Percentiles rank a stretch among this genome's conserved stretches.
Evolutionary conservation across 2,888 invertebrate genomes (phyloP).

Genomic region (Lucinisca nassula): DNA sequence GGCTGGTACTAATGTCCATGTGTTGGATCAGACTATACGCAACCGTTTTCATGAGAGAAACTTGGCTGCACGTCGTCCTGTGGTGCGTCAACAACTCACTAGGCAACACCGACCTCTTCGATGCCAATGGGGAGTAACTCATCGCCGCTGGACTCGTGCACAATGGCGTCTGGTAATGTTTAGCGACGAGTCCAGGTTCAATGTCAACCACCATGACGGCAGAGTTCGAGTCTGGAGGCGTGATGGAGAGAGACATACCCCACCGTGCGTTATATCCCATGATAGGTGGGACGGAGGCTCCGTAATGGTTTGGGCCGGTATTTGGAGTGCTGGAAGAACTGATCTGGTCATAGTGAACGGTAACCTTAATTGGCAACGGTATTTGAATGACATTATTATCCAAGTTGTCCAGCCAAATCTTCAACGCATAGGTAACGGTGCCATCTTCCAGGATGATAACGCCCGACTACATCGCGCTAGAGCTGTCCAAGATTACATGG

Average conservation of each 20-base stretch:
- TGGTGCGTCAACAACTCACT: not conserved
- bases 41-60: no score
- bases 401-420: no score
- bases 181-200: no score
- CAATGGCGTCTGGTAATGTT: not conserved
- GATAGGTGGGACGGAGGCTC: not conserved
- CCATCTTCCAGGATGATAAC: conserved; percentile 23
- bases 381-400: no score
- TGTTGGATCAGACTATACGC: not conserved
- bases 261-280: not conserved
- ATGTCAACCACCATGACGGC: no score
- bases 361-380: no score
- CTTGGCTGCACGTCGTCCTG: conserved; percentile 7
- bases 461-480: conserved; percentile 14
- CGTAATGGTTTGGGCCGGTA: no score
- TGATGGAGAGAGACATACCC: not conserved
- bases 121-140: no score
- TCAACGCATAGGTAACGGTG: not conserved
- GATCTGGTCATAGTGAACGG: no score
- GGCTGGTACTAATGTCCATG: no score
- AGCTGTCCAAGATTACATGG: not conserved
- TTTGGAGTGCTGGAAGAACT: no score
- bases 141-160: not conserved
- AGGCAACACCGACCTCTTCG: not conserved
- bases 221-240: not conserved